phyloP scores from a whole-genome alignment of 2,888 invertebrate genomes.

The Eugnorisma glareosa region DNA sequence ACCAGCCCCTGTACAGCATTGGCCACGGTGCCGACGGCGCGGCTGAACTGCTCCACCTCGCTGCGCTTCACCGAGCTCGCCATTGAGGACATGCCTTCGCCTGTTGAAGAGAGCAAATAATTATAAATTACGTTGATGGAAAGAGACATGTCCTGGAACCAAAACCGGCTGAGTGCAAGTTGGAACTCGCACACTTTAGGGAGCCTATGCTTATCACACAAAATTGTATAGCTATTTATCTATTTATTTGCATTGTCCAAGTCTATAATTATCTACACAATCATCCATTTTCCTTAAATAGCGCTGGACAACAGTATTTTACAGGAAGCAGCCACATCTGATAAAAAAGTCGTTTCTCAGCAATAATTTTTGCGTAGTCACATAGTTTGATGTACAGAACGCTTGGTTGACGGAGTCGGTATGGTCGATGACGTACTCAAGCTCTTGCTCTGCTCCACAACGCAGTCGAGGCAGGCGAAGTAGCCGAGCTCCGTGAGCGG shows the following conservation, averaged over 20 bases:
- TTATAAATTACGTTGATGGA: neutral
- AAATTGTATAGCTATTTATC: too few relatives aligned
- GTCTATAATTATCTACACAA: too few relatives aligned
- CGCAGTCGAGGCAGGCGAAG: slow-evolving; percentile 97
- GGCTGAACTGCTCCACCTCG: slow-evolving; percentile 96
- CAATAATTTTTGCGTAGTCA: neutral
- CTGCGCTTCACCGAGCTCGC: slow-evolving; percentile 97
- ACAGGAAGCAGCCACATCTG: too few relatives aligned
- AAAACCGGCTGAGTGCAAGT: neutral
- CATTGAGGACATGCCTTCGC: slow-evolving; percentile 98
- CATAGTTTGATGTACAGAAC: too few relatives aligned
- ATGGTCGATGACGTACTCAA: slow-evolving; percentile 87
- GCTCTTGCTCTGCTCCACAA: slow-evolving; percentile 96
- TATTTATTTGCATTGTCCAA: too few relatives aligned
- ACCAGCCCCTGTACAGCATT: slow-evolving; percentile 97
- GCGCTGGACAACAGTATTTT: too few relatives aligned
- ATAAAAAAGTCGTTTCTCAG: too few relatives aligned
- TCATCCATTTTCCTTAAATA: too few relatives aligned
- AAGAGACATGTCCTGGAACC: neutral
- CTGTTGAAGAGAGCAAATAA: slow-evolving; percentile 73
- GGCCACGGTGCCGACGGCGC: slow-evolving; percentile 95
- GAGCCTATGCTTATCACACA: neutral
- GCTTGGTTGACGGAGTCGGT: neutral
- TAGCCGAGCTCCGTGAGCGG: slow-evolving; percentile 97
- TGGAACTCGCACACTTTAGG: neutral